Conservation (phyloP, 2,888 invertebrate genomes). For the Ceriagrion tenellum region DNA sequence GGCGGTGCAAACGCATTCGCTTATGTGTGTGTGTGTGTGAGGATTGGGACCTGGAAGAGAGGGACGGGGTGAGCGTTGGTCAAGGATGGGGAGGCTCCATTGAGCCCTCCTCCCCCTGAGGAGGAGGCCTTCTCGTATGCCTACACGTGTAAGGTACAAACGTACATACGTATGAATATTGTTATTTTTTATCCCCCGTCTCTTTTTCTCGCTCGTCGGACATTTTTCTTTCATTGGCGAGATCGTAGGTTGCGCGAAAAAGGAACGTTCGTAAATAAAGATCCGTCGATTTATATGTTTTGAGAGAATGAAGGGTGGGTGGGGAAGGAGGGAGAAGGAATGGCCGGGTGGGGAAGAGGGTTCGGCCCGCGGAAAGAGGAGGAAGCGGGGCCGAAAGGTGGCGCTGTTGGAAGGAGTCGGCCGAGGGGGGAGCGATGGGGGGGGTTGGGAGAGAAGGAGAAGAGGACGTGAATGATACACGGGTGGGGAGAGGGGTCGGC, state of each 20-base stretch:
- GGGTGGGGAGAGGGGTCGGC: conserved; percentile 5
- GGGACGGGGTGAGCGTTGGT: conserved; percentile 10
- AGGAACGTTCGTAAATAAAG: conserved; percentile 66
- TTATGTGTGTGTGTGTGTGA: background rate
- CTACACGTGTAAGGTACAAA: background rate
- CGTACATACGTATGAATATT: background rate
- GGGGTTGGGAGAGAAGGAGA: background rate
- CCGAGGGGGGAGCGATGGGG: background rate
- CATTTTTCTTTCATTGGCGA: conserved; percentile 66
- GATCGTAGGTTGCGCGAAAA: conserved; percentile 26
- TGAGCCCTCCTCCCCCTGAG: background rate
- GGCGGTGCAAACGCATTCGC: background rate
- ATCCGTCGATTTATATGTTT: conserved; percentile 62
- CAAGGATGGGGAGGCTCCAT: background rate
- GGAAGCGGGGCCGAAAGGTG: background rate
- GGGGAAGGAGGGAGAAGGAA: background rate
- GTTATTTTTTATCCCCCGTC: background rate
- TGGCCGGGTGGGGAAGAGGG: background rate
- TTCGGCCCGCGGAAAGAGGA: background rate
- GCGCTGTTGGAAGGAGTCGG: background rate
- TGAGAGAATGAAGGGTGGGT: background rate
- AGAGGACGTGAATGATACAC: conserved; percentile 58
- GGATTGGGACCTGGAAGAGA: background rate
- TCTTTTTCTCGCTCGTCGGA: conserved; percentile 7
- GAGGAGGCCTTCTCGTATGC: background rate